Conservation (phyloP, 2,888 invertebrate genomes). For the Callyntrura guangdongensis region DNA sequence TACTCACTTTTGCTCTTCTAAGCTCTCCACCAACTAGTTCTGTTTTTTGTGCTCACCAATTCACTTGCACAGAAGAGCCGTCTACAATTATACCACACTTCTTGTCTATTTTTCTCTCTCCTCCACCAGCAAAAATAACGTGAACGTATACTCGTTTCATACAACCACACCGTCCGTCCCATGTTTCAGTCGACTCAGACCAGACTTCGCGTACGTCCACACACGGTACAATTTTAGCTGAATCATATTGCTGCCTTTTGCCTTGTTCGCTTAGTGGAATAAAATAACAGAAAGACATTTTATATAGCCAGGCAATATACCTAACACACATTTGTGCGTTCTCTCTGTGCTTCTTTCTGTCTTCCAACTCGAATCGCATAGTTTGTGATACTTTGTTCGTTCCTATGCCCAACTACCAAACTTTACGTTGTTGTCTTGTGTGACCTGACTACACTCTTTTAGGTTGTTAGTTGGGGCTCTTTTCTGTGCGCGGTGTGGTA, state of each 20-base stretch:
- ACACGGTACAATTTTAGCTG: neutral
- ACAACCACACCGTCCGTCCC: no score
- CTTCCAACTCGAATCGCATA: neutral
- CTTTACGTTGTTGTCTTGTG: neutral
- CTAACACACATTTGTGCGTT: neutral
- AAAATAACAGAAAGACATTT: neutral
- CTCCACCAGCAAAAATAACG: slow-evolving; percentile 11
- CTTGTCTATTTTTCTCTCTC: neutral
- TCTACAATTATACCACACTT: slow-evolving; percentile 13
- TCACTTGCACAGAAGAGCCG: slow-evolving; percentile 66
- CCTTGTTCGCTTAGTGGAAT: neutral
- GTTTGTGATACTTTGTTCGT: neutral
- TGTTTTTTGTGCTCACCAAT: slow-evolving; percentile 68
- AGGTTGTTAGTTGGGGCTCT: neutral
- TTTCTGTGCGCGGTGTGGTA: neutral
- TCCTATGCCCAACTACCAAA: neutral
- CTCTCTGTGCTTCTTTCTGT: neutral
- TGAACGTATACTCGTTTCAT: neutral
- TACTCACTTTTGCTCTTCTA: slow-evolving; percentile 37
- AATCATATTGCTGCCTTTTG: neutral
- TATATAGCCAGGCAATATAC: neutral
- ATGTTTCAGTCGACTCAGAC: no score
- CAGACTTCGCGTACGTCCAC: neutral
- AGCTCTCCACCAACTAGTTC: slow-evolving; percentile 65
- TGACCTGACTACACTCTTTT: neutral